These are phyloP conservation scores for Hydrophis major DNA, from an alignment of 2,797 vertebrate species.

Conservation along the genomic window DNA sequence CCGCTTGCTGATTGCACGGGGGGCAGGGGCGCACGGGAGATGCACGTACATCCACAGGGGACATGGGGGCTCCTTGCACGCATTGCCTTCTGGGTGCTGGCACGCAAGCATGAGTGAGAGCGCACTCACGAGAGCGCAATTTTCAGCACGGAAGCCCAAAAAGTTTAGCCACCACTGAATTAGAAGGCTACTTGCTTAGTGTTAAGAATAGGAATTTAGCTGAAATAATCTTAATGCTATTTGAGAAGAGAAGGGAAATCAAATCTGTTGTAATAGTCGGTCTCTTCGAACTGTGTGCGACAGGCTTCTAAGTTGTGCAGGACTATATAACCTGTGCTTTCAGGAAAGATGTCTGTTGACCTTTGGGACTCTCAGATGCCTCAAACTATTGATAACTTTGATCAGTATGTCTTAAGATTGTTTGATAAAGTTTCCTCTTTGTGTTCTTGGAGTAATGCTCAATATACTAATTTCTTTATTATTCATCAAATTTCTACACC, in stretches of 20 bases:
- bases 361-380: background rate
- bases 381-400: background rate
- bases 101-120: accelerated
- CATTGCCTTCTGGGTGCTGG: too few relatives aligned
- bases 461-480: background rate
- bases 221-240: background rate
- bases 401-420: background rate
- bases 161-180: too few relatives aligned
- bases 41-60: too few relatives aligned
- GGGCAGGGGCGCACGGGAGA: too few relatives aligned
- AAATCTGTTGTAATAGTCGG: background rate
- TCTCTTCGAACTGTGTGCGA: background rate
- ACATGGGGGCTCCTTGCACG: too few relatives aligned
- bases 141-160: too few relatives aligned
- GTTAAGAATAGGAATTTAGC: background rate
- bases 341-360: background rate
- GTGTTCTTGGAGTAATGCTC: background rate
- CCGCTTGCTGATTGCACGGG: too few relatives aligned
- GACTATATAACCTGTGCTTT: background rate
- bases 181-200: background rate
- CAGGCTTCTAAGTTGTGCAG: background rate
- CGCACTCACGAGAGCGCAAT: too few relatives aligned
- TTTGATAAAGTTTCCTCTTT: background rate
- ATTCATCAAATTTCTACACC: background rate
- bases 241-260: background rate